Percentiles rank a stretch among this genome's conserved stretches.
phyloP scores from a whole-genome alignment of 2,888 invertebrate genomes.

The Escarpia spicata region DNA sequence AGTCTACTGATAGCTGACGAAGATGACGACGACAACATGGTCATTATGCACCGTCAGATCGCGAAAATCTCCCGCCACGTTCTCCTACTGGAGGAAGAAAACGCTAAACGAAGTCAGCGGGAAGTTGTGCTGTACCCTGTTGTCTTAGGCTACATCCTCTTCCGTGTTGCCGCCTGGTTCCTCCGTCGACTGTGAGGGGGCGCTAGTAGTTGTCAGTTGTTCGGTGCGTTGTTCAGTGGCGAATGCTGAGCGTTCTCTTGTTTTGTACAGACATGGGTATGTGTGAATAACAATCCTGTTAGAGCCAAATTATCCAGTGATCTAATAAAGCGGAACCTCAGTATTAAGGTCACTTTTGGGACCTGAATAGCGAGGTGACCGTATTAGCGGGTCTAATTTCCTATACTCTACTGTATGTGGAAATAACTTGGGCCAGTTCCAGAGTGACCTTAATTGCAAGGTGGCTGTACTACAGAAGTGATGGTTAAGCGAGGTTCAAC shows the following conservation, averaged over 20 bases:
- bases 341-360: too few relatives aligned
- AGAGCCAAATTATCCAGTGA: neutral
- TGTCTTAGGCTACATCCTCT: slow-evolving; percentile 84
- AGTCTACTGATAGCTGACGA: slow-evolving; percentile 50
- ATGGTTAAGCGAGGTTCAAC: too few relatives aligned
- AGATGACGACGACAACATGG: slow-evolving; percentile 42
- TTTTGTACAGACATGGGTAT: neutral
- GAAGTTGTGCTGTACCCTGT: slow-evolving; percentile 87
- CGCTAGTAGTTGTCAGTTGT: neutral
- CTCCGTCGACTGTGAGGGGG: slow-evolving; percentile 6
- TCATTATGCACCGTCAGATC: slow-evolving; percentile 71
- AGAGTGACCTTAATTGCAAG: too few relatives aligned
- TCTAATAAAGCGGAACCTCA: neutral
- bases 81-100: slow-evolving; percentile 86
- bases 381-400: too few relatives aligned
- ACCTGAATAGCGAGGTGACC: too few relatives aligned
- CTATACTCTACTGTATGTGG: too few relatives aligned
- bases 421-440: too few relatives aligned
- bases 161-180: slow-evolving; percentile 72
- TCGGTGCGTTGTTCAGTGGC: neutral
- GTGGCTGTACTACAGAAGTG: too few relatives aligned
- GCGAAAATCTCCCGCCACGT: slow-evolving; percentile 88
- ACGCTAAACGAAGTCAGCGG: slow-evolving; percentile 83
- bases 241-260: neutral
- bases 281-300: neutral